These are phyloP conservation scores for Megathymus violae DNA, from an alignment of 1,140 invertebrate species.

Conservation along the genomic window DNA sequence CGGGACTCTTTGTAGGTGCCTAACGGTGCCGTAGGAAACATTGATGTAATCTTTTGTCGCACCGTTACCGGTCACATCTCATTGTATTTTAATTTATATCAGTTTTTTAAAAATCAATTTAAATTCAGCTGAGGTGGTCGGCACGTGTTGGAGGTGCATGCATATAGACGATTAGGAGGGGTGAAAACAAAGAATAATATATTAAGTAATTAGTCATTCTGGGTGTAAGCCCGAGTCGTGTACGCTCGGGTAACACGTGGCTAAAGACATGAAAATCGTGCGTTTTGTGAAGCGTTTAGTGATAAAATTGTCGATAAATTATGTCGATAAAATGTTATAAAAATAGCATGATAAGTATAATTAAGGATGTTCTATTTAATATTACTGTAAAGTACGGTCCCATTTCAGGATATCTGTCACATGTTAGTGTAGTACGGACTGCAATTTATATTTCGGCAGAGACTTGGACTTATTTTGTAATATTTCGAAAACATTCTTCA, in stretches of 20 bases:
- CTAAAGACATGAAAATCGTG: conserved; percentile 79
- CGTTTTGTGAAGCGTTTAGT: conserved; percentile 57
- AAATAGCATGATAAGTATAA: neutral
- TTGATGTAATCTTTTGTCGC: conserved; percentile 51
- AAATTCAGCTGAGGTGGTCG: conserved; percentile 59
- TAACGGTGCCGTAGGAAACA: conserved; percentile 49
- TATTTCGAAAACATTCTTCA: too few species aligned
- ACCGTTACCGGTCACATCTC: conserved; percentile 54
- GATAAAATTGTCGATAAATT: conserved; percentile 31
- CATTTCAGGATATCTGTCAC: too few species aligned
- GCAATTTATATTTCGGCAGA: too few species aligned
- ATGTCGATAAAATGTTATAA: conserved; percentile 20
- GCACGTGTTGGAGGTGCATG: conserved; percentile 73
- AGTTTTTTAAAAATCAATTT: conserved; percentile 56
- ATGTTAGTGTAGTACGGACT: too few species aligned
- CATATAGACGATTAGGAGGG: conserved; percentile 71
- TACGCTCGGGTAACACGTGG: conserved; percentile 72
- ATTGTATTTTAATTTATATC: conserved; percentile 54
- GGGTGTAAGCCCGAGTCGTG: conserved; percentile 68
- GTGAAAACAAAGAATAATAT: conserved; percentile 78
- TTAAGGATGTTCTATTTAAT: too few species aligned
- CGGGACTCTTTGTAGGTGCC: conserved; percentile 40
- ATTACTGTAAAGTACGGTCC: too few species aligned
- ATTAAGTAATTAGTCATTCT: conserved; percentile 74
- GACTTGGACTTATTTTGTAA: too few species aligned